Evolutionary conservation across 2,797 vertebrate species (phyloP), one percentile per base, ranked within the genome.

Genomic region (Sebastes matsubarae): DNA sequence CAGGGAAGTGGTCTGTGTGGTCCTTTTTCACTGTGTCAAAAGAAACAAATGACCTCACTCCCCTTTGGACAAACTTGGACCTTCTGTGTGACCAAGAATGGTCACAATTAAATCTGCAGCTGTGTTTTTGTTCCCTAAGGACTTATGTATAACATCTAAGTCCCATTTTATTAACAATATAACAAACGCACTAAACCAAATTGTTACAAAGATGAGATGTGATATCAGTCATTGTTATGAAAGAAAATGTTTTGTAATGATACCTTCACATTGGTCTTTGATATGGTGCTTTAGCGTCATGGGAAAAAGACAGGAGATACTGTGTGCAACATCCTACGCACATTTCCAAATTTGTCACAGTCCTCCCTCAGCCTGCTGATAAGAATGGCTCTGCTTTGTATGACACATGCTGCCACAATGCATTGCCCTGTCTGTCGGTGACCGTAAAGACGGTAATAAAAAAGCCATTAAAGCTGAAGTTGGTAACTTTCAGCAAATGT

Each of bases 11-110:
- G 68, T 42, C 36, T 78, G 75, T 89, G 84, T 80, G 84, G 68
- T 78, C 79, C 65, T 67, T 79, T 52, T 70, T 75, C 46, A 68
- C 63, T 29, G 58, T 83, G 84, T 92, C 80, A 85, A 89, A 88
- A 88, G 85, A 87, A 92, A 92, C 75, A 83, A 69, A 93, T 91
- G 86, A 90, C 75, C 83, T 92, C 89, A 92, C 64, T 77, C 63
- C 22, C 22, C 59, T 75, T 82, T 86, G 79, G 86, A 72, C 85
- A 83, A 71, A 75, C 64, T n/a, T 32, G 12, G 70, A 84, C 54
- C 54, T 22, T 79, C 50, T 75, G 25, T 82, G 73, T 88, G 81
- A 90, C 88, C 80, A 91, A 92, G 77, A 88, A 92, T 86, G 87
- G 84, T 82, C 83, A 71, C 66, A 83, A 36, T 54, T 57, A 52